Percentiles rank a stretch among this genome's conserved stretches.
Conservation (phyloP, 2,797 vertebrate genomes). For the Fratercula arctica region DNA sequence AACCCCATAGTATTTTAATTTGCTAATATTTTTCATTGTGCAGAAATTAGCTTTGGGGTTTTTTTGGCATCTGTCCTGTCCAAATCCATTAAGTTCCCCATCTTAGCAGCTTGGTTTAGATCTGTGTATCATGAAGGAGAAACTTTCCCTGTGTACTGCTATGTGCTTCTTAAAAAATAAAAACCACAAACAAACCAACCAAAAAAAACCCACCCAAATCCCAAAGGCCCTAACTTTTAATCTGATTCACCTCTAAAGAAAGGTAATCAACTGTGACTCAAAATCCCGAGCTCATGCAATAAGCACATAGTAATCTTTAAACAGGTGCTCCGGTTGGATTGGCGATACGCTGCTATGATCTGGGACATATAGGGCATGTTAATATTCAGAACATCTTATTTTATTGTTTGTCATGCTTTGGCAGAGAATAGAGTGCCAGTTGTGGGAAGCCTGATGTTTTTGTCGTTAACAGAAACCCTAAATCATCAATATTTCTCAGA, state of each 20-base stretch:
- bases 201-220: fast-evolving
- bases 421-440: neutral
- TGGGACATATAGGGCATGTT: neutral
- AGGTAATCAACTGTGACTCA: neutral
- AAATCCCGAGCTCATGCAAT: neutral
- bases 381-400: neutral
- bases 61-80: neutral
- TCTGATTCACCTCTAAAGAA: neutral
- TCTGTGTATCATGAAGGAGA: neutral
- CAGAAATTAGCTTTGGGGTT: neutral
- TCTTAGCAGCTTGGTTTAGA: neutral
- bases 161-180: neutral
- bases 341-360: neutral
- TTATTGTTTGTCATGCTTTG: neutral
- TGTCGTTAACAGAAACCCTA: neutral
- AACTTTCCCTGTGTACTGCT: neutral
- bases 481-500: neutral
- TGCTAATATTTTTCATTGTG: neutral
- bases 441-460: neutral
- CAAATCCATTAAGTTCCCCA: neutral
- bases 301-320: neutral
- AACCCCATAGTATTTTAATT: neutral
- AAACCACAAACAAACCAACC: neutral
- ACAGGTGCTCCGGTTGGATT: neutral
- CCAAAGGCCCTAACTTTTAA: neutral